Base-by-base conservation (phyloP, 53 echinoderm and acorn worm genomes). In the Patiria pectinifera region DNA sequence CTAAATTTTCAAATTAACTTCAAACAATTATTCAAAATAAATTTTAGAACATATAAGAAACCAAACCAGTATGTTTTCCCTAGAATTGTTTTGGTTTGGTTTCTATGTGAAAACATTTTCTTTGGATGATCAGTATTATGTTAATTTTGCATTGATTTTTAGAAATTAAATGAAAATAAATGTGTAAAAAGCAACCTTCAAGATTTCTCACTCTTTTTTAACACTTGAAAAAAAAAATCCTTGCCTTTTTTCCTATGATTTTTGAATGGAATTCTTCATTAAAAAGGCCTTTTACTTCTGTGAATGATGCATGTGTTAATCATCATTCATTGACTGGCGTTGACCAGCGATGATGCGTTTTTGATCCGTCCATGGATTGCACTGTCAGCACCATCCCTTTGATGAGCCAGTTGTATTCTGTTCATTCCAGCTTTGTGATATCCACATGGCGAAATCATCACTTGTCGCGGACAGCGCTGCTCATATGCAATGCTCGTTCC, bases 401-500 rank as follows among this genome's bases (percentile, higher is more conserved):
- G 26, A 11, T 47, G 46, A 48, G 71, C 3, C 53, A 46, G 46
- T 70, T 69, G 86, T 47, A n/a, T 21, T 15, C 13, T 22, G 46
- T 75, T 18, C 75, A 85, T 13, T 8, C 53, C 48, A 63, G 44
- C 45, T n/a, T 47, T 24, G 48, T 53, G 24, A 86, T 86, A 72
- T n/a, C 63, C 90, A 90, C 80, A 24, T 81, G 90, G 80, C 80
- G 44, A 81, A 90, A 66, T 45, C 90, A 90, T 90, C 90, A 90
- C 71, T 81, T 90, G 81, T 90, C 76, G 21, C 76, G 18, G 76
- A 11, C 87, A 81, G 80, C 81, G 48, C 25, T 23, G 48, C 90
- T 46, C 80, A 23, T 53, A 53, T 47, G 82, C 80, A 89, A 62
- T 59, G 89, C 78, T 12, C 15, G 11, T 79, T 79, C 3, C 12